Percentiles rank a stretch among this genome's conserved stretches.
Conservation (phyloP, 2,797 vertebrate species). For the Micromesistius poutassou region DNA sequence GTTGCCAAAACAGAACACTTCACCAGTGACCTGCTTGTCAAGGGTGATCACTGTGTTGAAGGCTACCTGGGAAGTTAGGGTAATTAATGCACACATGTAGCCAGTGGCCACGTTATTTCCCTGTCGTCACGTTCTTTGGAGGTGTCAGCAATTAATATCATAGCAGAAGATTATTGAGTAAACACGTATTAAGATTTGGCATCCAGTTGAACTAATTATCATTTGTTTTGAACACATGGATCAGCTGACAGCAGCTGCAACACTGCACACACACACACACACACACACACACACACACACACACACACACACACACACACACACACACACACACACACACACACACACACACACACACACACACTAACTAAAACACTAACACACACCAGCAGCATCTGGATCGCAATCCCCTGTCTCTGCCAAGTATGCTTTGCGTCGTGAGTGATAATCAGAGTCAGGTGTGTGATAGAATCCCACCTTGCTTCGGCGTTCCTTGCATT, state of each 20-base stretch:
- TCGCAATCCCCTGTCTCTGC: neutral
- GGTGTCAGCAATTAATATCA: neutral
- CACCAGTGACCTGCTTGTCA: neutral
- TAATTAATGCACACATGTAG: neutral
- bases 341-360: conserved; percentile 1
- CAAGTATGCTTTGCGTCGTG: neutral
- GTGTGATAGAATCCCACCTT: neutral
- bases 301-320: neutral
- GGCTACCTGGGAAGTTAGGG: neutral
- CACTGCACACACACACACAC: neutral
- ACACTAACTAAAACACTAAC: neutral
- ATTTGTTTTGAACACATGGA: neutral
- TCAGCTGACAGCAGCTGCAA: conserved; percentile 1
- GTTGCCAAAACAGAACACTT: conserved; percentile 2
- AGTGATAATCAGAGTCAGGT: conserved; percentile 1
- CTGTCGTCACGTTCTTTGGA: neutral
- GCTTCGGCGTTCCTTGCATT: too few species aligned
- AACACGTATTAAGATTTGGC: neutral
- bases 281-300: neutral
- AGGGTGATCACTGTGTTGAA: neutral
- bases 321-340: neutral
- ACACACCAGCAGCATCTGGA: neutral
- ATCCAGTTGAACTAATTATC: neutral
- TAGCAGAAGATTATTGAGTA: neutral
- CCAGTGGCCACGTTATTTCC: neutral